These are phyloP conservation scores for Dendrocincla fuliginosa DNA, from an alignment of 2,797 vertebrate genomes.

Conservation along the genomic window DNA sequence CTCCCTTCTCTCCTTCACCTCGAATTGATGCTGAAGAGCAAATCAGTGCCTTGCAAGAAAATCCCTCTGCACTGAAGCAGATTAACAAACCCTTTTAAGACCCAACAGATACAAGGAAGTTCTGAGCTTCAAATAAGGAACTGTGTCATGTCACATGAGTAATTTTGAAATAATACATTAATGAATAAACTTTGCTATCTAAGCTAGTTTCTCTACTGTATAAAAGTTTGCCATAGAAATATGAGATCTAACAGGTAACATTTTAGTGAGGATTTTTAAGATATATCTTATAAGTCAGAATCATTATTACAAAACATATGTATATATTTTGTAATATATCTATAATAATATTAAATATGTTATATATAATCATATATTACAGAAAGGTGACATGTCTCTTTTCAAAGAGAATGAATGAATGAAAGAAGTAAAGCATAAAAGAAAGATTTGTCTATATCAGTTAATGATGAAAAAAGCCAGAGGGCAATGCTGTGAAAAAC, in stretches of 20 bases:
- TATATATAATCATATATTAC: background rate
- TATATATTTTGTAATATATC: no score
- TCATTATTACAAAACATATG: background rate
- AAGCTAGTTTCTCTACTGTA: background rate
- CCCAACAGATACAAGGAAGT: conserved; percentile 42
- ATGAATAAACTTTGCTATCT: conserved; percentile 52
- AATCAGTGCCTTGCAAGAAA: background rate
- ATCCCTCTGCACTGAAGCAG: background rate
- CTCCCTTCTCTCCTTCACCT: background rate
- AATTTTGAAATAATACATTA: conserved; percentile 43
- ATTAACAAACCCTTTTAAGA: conserved; percentile 33
- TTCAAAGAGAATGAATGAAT: background rate
- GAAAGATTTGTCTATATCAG: background rate
- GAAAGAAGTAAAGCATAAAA: background rate
- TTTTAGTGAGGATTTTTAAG: background rate
- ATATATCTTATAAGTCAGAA: background rate
- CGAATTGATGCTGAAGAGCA: background rate
- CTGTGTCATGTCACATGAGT: conserved; percentile 80
- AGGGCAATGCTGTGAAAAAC: background rate
- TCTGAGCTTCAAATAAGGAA: conserved; percentile 73
- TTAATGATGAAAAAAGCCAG: background rate
- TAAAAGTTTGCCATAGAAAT: background rate
- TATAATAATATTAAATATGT: no score
- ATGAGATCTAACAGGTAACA: background rate
- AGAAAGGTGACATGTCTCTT: background rate